A percentile compares a stretch with the other conserved stretches of the same genome.
Conservation (phyloP, 2,113 vertebrate species). For the Pygoscelis antarcticus region DNA sequence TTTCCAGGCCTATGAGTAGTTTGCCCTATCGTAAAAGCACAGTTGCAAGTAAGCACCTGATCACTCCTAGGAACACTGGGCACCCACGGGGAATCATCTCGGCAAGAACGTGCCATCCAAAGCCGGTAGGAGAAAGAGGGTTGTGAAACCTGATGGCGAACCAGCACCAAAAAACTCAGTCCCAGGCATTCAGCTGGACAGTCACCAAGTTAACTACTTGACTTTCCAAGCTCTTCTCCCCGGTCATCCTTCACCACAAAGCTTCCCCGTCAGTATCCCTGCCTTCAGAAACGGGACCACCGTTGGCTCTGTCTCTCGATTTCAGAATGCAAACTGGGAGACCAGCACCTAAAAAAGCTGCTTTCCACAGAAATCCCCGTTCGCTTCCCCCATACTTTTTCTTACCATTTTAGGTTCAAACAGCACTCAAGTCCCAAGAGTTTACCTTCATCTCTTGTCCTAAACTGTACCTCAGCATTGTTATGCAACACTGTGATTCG, state of each 20-base stretch:
- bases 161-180: background rate
- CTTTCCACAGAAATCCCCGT: background rate
- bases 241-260: background rate
- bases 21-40: background rate
- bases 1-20: background rate
- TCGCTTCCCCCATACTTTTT: background rate
- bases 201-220: background rate
- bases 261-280: background rate
- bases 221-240: background rate
- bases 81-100: background rate
- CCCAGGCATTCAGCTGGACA: background rate
- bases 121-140: background rate
- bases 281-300: background rate
- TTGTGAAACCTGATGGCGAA: background rate
- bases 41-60: background rate
- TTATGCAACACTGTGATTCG: too few species aligned
- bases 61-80: background rate
- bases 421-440: too few species aligned
- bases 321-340: background rate
- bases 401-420: background rate
- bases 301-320: background rate
- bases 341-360: background rate
- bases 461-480: too few species aligned
- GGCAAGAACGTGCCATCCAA: background rate
- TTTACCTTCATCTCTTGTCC: too few species aligned